Evolutionary conservation across 2,888 invertebrate genomes (phyloP), one percentile per base, ranked within the genome.

Genomic region (Helleia helle): DNA sequence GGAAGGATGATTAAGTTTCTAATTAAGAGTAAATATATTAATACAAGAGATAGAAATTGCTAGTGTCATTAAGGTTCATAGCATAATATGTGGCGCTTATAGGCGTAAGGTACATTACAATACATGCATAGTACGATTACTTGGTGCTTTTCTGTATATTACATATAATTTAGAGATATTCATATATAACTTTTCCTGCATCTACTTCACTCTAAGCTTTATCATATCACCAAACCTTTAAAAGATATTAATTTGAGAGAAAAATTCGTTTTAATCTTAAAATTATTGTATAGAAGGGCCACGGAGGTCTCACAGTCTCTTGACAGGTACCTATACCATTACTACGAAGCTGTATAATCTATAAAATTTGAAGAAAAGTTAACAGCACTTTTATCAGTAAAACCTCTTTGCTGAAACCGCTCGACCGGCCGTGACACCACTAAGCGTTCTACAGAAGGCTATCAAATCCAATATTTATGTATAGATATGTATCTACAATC

Each of bases 391-490:
- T 18, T 14, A 40, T 8, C 3, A 26, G 9, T 26, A 11, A 26
- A n/a, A 11, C 26, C 8, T 9, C 18, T 9, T 12, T 1, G 8
- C 7, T 2, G 56, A 57, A 58, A 62, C 62, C 56, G 66, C 46
- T 57, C 45, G 57, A 62, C 45, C 61, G 38, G 27, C 41, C 49
- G 65, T 63, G 62, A 63, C 75, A 44, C 69, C 59, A 68, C 81
- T 81, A 83, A 71, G 76, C 81, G 75, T 67, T 69, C 81, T 83
- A 81, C 80, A 74, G 80, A 80, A 75, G 68, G 60, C 65, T 72
- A 71, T 76, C 67, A 75, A 79, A 80, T 79, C 70, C 70, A 77
- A 80, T 70, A 76, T 70, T 75, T 64, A 43, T 59, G 59, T 62
- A 59, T 65, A 66, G 54, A 71, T 58, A 65, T n/a, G n/a, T 50